Base-by-base conservation (phyloP, 2,797 vertebrate genomes). In the Gymnoscopelus microlampas region DNA sequence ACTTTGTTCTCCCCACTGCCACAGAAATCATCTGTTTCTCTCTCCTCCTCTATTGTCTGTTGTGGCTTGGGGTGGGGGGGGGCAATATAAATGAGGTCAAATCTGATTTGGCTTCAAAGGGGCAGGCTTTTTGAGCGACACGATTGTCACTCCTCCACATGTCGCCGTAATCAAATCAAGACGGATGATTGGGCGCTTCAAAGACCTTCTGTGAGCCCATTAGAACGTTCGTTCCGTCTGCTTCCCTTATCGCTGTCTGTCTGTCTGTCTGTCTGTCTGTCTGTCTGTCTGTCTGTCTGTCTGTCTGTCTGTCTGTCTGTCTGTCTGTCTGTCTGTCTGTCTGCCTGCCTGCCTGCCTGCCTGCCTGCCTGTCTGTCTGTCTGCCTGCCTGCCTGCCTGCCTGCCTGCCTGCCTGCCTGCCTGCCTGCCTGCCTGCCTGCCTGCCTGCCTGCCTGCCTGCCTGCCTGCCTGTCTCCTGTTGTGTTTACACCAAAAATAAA, bases 61-160 rank as follows among this genome's bases (percentile, higher is more conserved):
- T 44, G 39, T 44, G 39, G 6, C 8, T 44, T 8, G 39, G 39
- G 39, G 8, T 8, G 39, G 39, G 39, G 39, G 39, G 39, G 39
- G 39, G 7, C 1, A 29, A 54, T 66, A 67, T 50, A 55, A 70
- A 64, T 68, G 14, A 66, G 8, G 57, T 13, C 10, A 55, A 7
- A 24, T 39, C 53, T 57, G 63, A 56, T 51, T 61, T 72, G 59
- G 53, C 14, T 56, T 61, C 10, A 60, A 48, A 51, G 6, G 6
- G 51, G 54, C 32, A 53, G 4, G 66, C 12, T 11, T 39, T 65
- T 56, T 29, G 47, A 50, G 35, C 35, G 12, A 14, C 0, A 56
- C 6, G 5, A 13, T 63, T 8, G 12, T 3, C 14, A 56, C 4
- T 14, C 19, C n/a, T 35, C 7, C 3, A 9, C 73, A 19, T 15